Evolutionary conservation across 2,113 vertebrate species (phyloP), one percentile per base, ranked within the genome.

Genomic region (Myxocyprinus asiaticus): DNA sequence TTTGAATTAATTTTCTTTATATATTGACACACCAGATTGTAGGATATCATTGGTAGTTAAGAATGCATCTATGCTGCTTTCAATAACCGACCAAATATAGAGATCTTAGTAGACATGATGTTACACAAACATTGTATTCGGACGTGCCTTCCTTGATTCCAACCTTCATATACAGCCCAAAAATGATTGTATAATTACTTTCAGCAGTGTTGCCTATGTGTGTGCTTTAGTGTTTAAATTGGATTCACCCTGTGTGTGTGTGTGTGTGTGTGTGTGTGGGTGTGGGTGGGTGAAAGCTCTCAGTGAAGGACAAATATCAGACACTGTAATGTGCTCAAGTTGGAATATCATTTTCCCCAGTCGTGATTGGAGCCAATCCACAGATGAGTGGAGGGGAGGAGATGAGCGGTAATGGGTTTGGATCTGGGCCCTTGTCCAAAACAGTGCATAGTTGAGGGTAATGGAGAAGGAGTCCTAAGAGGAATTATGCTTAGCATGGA

Each of bases 231-330:
- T 56, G n/a, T 56, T 71, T 4, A 33, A 33, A 33, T 33, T 58
- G 5, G 17, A 51, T 63, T 62, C 44, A 62, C 56, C 71, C 58
- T 12, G 22, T 33, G 3, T 33, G 22, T 33, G 22, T 67, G 22
- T 15, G 42, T 80, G 5, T 63, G 47, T 80, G 5, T 63, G 47
- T 12, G 22, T 33, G 3, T 33, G 22, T 33, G 22, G 61, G 22
- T 15, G 42, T 80, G 5, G 55, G 47, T 77, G 51, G 50, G 6
- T 43, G 71, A 17, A 55, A 14, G 61, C 70, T 75, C 61, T 56
- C 55, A 14, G 51, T 80, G 77, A 82, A 85, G 84, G 81, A 81
- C 84, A 67, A 69, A 81, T 75, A 75, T 74, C 84, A 78, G 84
- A 83, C 81, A 78, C 61, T 78, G 61, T 58, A 78, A 75, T 77